phyloP scores from a whole-genome alignment of 2,888 invertebrate species.

The Vannuccia rotundouncinata region DNA sequence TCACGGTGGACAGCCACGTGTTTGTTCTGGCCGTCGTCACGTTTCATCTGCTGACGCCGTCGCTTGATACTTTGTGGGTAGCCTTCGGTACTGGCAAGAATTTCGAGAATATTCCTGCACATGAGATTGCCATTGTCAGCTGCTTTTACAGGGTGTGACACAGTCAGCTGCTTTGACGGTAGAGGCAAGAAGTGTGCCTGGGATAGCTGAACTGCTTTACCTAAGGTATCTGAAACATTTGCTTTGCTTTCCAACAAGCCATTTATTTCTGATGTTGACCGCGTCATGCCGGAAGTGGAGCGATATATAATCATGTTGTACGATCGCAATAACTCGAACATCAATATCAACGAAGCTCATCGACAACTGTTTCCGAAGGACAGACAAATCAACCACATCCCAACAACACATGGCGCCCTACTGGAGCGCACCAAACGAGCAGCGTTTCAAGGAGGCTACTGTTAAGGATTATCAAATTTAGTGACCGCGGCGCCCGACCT shows the following conservation, averaged over 20 bases:
- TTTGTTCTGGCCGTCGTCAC: slow-evolving; percentile 40
- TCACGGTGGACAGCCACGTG: slow-evolving; percentile 41
- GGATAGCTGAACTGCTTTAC: slow-evolving; percentile 12
- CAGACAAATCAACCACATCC: slow-evolving; percentile 39
- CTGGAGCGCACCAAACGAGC: slow-evolving; percentile 41
- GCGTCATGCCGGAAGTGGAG: slow-evolving; percentile 39
- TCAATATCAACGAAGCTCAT: slow-evolving; percentile 40
- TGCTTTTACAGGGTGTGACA: slow-evolving; percentile 29
- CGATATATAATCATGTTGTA: slow-evolving; percentile 42
- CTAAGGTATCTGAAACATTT: background rate
- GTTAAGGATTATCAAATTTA: slow-evolving; percentile 37
- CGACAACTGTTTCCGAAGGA: slow-evolving; percentile 40
- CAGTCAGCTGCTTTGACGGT: background rate
- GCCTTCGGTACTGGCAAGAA: slow-evolving; percentile 41
- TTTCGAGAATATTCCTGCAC: slow-evolving; percentile 41
- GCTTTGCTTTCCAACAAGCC: background rate
- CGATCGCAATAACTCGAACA: slow-evolving; percentile 36
- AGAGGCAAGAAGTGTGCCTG: slow-evolving; percentile 36
- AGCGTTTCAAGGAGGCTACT: slow-evolving; percentile 40
- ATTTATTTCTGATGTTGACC: background rate
- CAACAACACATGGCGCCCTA: slow-evolving; percentile 42
- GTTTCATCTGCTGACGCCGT: background rate
- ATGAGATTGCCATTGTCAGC: slow-evolving; percentile 39
- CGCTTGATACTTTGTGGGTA: slow-evolving; percentile 39
- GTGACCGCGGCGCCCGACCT: slow-evolving; percentile 30